Base-by-base conservation (phyloP, 2,113 vertebrate species). In the Tenebrosternarchus preto region DNA sequence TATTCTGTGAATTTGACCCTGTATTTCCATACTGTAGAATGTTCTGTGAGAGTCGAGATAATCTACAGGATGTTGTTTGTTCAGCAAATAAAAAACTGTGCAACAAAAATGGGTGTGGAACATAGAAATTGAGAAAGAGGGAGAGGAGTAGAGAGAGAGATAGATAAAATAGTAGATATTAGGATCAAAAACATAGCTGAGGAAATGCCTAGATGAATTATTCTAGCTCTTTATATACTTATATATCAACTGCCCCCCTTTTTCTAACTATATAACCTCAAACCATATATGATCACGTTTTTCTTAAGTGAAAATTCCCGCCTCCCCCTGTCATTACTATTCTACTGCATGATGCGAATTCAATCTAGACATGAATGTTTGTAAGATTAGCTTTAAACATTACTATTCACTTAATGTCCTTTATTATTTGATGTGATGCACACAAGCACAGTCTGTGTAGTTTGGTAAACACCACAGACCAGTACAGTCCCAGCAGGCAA, bases 401-500 rank as follows among this genome's bases (percentile, higher is more conserved):
- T 17, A 33, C 5, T 66, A n/a, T 61, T 61, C 22, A 61, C 22
- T 25, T 1, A 20, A 20, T 11, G 6, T 19, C 4, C 5, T 66
- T 66, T 66, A 33, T 64, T 64, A 64, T 66, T 66, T 29, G 63
- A 5, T 33, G 63, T 19, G 63, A 66, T 66, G 29, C 63, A 66
- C 25, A 36, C 46, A 56, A 36, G 53, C 31, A 39, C 8, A 56
- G 29, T 68, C 11, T 64, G 61, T 31, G 31, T 27, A 64, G 27
- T 64, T 66, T 33, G 63, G 27, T 33, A 29, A 16, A 66, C 64
- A 39, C 20, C 64, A 68, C 4, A 24, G 22, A 36, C 29, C 4
- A 76, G 4, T 81, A 20, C 43, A 22, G 16, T 84, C 85, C 70
- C 83, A 88, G 74, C 71, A 85, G 89, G 80, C 84, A 83, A 90